Base-by-base conservation (phyloP, 1,140 invertebrate genomes). In the Oscheius sp. region DNA sequence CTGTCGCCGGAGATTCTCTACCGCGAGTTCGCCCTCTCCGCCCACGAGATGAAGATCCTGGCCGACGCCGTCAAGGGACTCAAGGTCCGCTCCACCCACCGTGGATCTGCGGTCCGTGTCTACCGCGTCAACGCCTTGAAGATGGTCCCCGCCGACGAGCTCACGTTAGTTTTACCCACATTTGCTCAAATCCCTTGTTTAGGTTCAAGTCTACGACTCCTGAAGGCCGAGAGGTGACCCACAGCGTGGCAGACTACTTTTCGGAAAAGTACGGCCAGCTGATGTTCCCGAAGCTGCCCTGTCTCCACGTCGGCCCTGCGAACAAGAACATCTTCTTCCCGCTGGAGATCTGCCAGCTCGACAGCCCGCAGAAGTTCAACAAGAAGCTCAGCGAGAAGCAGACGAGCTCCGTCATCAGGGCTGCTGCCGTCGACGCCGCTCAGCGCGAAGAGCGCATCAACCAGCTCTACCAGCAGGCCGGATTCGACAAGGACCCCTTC, bases 301-400 rank as follows among this genome's bases (percentile, higher is more conserved):
- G 85, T 62, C 36, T 85, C 1, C 77, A 80, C 34, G 81, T 81
- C 18, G 82, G 85, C 23, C 80, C 79, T 2, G 42, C 68, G 0
- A 71, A 31, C 29, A 35, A 58, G 28, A 75, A 75, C 61, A 77
- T 77, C 10, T 82, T 79, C 62, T 72, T 85, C 4, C 84, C 85
- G 7, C 59, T 85, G 15, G 84, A 85, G 71, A 74, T 85, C 7
- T 86, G 85, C 49, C 32, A 71, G 3, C 52, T 86, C 10, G 66
- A 79, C 10, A 38, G 67, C 20, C 81, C 83, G 20, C 85, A 85
- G 70, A 78, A 81, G 55, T 84, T 74, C 31, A 83, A 81, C 58
- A 73, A 74, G 38, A 68, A 79, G 18, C 81, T 80, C 55, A 68
- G 79, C 26, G 79, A 80, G 35, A 66, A 73, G 23, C 79, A 80